Percentiles rank a stretch among this genome's conserved stretches.
Conservation (phyloP, 2,113 vertebrate species). For the Tragelaphus scriptus region DNA sequence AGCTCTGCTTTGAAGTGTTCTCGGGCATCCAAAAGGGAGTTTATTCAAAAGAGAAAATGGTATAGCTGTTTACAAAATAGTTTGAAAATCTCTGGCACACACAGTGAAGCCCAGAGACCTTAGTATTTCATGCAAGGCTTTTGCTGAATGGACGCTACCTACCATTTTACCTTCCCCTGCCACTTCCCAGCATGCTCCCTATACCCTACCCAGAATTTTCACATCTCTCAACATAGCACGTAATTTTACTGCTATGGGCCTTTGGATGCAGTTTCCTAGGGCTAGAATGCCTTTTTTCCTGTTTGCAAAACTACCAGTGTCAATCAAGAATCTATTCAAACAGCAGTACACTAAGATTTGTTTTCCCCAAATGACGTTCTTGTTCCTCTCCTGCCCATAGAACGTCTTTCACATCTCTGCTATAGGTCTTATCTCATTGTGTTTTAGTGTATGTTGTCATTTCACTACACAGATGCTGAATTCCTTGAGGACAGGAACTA, state of each 20-base stretch:
- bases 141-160: not conserved
- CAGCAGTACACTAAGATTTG: not conserved
- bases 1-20: not conserved
- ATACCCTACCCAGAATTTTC: not conserved
- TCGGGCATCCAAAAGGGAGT: not conserved
- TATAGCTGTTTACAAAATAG: not conserved
- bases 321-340: slow-evolving; percentile 11
- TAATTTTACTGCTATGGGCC: not conserved
- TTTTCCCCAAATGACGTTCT: not conserved
- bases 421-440: not conserved
- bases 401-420: not conserved
- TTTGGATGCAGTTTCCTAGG: not conserved
- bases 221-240: not conserved
- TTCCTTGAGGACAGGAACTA: not conserved
- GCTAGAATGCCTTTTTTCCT: not conserved
- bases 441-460: not conserved
- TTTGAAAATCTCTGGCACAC: not conserved
- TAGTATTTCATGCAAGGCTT: not conserved
- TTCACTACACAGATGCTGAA: not conserved
- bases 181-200: not conserved
- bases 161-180: not conserved
- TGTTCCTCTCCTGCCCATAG: not conserved
- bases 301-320: not conserved
- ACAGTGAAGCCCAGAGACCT: not conserved
- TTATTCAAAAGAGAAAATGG: not conserved